Evolutionary conservation across 1,140 invertebrate genomes (phyloP), one percentile per base, ranked within the genome.

Genomic region (Conus ventricosus): DNA sequence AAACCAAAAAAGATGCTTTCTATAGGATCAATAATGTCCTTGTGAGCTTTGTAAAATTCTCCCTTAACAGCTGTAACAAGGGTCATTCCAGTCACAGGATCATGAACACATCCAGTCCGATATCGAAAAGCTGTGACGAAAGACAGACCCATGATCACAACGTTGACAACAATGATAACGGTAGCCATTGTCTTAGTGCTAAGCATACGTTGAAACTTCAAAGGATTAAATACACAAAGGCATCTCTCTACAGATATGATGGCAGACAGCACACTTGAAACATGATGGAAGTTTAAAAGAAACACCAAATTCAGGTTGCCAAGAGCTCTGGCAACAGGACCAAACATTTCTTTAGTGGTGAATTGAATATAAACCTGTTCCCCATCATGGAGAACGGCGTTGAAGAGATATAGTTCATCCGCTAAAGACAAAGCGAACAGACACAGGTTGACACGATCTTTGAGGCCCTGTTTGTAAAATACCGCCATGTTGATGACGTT

Each of bases 201-300:
- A 51, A 60, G 57, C 57, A 85, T 5, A 60, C 11, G 63, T 25
- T 63, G 57, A n/a, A 55, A 60, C 15, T 27, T 54, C 4, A 85
- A 27, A 17, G 84, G 84, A 67, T 55, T 63, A 57, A 67, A n/a
- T 11, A 60, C 27, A 17, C 84, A 85, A 0, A 85, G 57, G 51
- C 84, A 85, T 13, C 84, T n/a, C 60, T 85, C 84, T 25, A n/a
- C 67, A n/a, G 84, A 55, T 11, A 85, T 85, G 55, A 85, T 67
- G 5, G 84, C 84, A 25, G 84, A 85, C 23, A 85, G 55, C 5
- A 85, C 13, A 54, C 67, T 10, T 10, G 84, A 85, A 6, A 67
- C 63, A 6, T 17, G 39, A 7, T 39, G n/a, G 57, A 85, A 85
- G n/a, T 57, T 25, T 27, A 85, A 39, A 25, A 85, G 39, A 67